Base-by-base conservation (phyloP, 2,888 invertebrate genomes). In the Litoditis marina region DNA sequence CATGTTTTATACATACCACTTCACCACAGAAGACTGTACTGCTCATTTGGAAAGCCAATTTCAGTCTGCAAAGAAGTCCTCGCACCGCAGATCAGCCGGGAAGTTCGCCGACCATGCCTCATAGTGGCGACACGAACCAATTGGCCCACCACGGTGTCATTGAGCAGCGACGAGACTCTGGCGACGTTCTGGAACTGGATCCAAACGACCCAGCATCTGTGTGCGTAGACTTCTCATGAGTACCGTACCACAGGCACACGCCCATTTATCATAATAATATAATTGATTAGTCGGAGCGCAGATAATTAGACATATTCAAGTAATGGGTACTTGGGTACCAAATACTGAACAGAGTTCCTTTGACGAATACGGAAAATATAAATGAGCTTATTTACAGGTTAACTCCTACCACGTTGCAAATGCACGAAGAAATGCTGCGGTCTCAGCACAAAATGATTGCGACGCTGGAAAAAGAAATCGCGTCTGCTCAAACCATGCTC, bases 391-490 rank as follows among this genome's bases (percentile, higher is more conserved):
- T 16, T 63, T 65, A n/a, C 46, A 68, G 70, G 47, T 51, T 66
- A 44, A 68, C 69, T 2, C 70, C 73, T 8, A 51, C 61, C 55
- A 70, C 73, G 7, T 55, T 73, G 27, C 70, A 66, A 54, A 66
- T 68, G 42, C 79, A 79, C 58, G 82, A 82, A 56, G 75, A 80
- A 42, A 68, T 78, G 65, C 65, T 82, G 31, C 60, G 71, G 39
- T 61, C 66, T 42, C 82, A 82, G 60, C 79, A 80, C 53, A 63
- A 65, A 25, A 71, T 74, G 54, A 82, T 82, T 53, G 72, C 73
- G 32, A 72, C 73, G 42, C 46, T 82, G 59, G 76, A 76, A 58
- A 64, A 52, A 16, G 75, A 79, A 61, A 56, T 82, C 51, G 68
- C 73, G 27, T 63, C 66, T 13, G 73, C 79, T 30, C 80, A 80